A percentile compares a stretch with the other conserved stretches of the same genome.
Evolutionary conservation across 2,113 vertebrate genomes (phyloP).

Genomic region (Phalacrocorax brasilianus): DNA sequence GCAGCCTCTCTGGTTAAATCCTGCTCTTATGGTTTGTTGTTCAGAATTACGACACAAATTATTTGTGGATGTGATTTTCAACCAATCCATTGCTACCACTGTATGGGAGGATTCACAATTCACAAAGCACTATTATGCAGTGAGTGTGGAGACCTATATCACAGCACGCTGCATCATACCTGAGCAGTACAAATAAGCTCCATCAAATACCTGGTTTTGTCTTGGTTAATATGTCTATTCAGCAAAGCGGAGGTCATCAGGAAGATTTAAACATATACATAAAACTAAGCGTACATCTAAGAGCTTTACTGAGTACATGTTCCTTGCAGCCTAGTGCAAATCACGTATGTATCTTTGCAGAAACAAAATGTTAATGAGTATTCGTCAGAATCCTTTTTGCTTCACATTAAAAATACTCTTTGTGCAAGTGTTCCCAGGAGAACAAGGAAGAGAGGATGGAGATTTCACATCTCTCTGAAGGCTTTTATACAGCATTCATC

Average conservation of each 20-base stretch:
- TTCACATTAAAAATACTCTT: slow-evolving; percentile 65
- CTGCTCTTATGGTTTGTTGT: not conserved
- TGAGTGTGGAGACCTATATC: not conserved
- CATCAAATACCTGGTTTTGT: not conserved
- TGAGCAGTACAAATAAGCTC: not conserved
- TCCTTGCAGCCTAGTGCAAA: slow-evolving; percentile 32
- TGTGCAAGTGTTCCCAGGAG: slow-evolving; percentile 62
- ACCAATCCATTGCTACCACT: not conserved
- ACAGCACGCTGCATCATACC: not conserved
- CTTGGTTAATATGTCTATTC: not conserved
- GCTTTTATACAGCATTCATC: slow-evolving; percentile 61
- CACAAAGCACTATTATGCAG: not conserved
- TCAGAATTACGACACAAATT: not conserved
- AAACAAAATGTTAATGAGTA: slow-evolving; percentile 67
- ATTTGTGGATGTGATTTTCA: not conserved
- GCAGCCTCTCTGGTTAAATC: not conserved
- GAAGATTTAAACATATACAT: slow-evolving; percentile 2
- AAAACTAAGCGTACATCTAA: slow-evolving; percentile 35
- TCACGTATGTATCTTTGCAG: slow-evolving; percentile 33
- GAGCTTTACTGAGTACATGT: not conserved
- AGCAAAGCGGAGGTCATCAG: not conserved
- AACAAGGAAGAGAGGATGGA: slow-evolving; percentile 53
- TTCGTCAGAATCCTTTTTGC: slow-evolving; percentile 55
- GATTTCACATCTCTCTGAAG: slow-evolving; percentile 64
- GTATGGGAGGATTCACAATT: not conserved